A percentile compares a stretch with the other conserved stretches of the same genome.
Conservation (phyloP, 2,113 vertebrate species). For the Pelecanoides urinatrix region DNA sequence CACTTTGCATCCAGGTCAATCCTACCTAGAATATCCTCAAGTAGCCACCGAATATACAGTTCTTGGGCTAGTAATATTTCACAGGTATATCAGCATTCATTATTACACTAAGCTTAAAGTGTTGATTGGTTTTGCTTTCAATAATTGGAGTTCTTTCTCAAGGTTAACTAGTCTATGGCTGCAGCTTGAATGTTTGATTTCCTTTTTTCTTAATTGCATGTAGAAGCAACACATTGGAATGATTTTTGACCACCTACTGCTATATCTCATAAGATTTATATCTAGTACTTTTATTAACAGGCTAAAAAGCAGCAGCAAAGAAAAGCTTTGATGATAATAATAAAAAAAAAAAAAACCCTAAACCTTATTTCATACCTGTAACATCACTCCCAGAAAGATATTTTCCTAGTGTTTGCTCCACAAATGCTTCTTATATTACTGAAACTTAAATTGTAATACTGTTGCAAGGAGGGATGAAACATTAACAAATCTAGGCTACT, state of each 20-base stretch:
- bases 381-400: conserved; percentile 20
- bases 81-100: neutral
- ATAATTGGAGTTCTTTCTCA: neutral
- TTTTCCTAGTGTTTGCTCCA: conserved; percentile 8
- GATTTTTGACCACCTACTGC: conserved; percentile 28
- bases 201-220: conserved; percentile 26
- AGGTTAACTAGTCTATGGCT: conserved; percentile 38
- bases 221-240: conserved; percentile 27
- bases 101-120: neutral
- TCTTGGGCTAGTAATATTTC: neutral
- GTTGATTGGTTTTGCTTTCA: conserved; percentile 31
- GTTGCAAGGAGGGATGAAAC: conserved; percentile 53
- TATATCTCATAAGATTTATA: conserved; percentile 12
- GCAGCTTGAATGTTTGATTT: conserved; percentile 40
- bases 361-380: conserved; percentile 18
- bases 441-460: conserved; percentile 61
- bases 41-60: accelerated
- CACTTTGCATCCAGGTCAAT: neutral
- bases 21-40: neutral
- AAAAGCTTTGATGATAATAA: conserved; percentile 20
- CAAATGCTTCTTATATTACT: conserved; percentile 52
- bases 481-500: conserved; percentile 47
- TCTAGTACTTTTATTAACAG: conserved; percentile 25
- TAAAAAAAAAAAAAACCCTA: neutral
- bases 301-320: conserved; percentile 4